Base-by-base conservation (phyloP, 2,888 invertebrate species). In the Catocala nupta region DNA sequence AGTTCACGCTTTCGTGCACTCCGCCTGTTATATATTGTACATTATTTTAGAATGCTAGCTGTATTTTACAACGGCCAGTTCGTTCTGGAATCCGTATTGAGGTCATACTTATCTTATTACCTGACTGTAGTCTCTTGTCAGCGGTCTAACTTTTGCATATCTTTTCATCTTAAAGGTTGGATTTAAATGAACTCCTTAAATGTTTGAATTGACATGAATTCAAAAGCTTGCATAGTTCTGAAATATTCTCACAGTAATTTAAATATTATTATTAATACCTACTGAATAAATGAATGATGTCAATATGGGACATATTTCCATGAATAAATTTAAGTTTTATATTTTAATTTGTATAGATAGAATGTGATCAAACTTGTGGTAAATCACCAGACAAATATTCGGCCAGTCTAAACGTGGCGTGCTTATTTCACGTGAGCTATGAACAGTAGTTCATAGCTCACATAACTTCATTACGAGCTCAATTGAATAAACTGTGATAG, bases 401-500 rank as follows among this genome's bases (percentile, higher is more conserved):
- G 73, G 78, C 72, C 76, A 79, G 76, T 70, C 78, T 83, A 84
- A 84, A 83, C 78, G 75, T 73, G 78, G 78, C 79, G 75, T 81
- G 82, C 78, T 87, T 88, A 84, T 85, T 87, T 86, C 84, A 82
- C n/a, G n/a, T n/a, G n/a, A n/a, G n/a, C n/a, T n/a, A n/a, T n/a
- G n/a, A n/a, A n/a, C n/a, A n/a, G n/a, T 83, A 83, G 87, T 85
- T 83, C 90, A 89, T 90, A 88, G 83, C 89, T 88, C 90, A 88
- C 92, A 90, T 93, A 92, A 91, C 90, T 92, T 93, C 92, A 93
- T 94, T 93, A 93, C 89, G 89, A 86, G 89, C 89, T 93, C 93
- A 93, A 94, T 94, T 94, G 93, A 92, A 94, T 93, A 94, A 94
- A 92, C 93, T 92, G 93, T 91, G 90, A 93, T 93, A 93, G 93